These are phyloP conservation scores for Acanthacorydalis orientalis DNA, from an alignment of 2,888 invertebrate genomes.

Conservation along the genomic window DNA sequence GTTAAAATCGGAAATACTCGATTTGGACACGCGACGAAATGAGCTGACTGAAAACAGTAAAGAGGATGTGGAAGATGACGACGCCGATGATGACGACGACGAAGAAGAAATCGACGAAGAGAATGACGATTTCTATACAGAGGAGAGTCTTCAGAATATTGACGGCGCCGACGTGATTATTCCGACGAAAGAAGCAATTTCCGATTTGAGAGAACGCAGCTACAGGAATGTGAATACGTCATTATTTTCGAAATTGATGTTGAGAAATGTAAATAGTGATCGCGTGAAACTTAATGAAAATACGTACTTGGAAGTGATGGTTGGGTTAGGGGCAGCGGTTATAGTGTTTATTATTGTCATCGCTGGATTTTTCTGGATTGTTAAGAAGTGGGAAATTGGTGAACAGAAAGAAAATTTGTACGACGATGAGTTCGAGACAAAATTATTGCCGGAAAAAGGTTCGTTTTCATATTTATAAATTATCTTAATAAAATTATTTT, in stretches of 20 bases:
- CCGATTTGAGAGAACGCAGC: background rate
- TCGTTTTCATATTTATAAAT: too few species aligned
- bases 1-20: conserved; percentile 46
- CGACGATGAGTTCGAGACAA: too few species aligned
- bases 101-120: conserved; percentile 16
- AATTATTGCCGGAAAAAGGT: too few species aligned
- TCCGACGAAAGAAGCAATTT: too few species aligned
- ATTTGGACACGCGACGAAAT: conserved; percentile 43
- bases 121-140: conserved; percentile 23
- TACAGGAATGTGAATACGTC: background rate
- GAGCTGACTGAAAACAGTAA: conserved; percentile 45
- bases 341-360: background rate
- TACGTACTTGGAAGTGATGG: background rate
- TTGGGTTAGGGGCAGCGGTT: background rate
- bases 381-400: background rate
- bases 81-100: conserved; percentile 25
- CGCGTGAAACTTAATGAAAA: background rate
- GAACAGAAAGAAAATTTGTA: too few species aligned
- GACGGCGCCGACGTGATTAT: too few species aligned
- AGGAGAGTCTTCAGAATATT: background rate
- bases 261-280: background rate
- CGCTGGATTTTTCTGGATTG: background rate
- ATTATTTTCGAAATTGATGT: background rate
- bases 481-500: too few species aligned
- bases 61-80: conserved; percentile 10